Evolutionary conservation across 2,113 vertebrate genomes (phyloP), one percentile per base, ranked within the genome.

Genomic region (Odocoileus virginianus): DNA sequence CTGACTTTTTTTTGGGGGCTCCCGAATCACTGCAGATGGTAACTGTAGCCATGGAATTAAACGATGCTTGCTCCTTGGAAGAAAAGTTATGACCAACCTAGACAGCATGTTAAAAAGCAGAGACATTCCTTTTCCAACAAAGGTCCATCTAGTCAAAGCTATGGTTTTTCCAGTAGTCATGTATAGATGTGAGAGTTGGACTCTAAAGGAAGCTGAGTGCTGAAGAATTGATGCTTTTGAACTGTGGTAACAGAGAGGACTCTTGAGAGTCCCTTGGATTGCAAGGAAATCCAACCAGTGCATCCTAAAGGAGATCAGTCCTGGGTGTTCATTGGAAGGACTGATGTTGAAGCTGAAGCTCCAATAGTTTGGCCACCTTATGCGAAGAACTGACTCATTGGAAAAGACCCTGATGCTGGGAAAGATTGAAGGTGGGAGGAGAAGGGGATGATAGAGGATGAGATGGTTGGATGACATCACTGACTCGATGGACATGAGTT

Each of bases 401-500:
- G 64, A 23, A 71, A 71, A 71, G 64, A 71, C 1, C 9, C 19
- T 71, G 64, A 23, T 71, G 64, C 64, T 71, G 19, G n/a, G 9
- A 36, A 71, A 23, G 9, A 71, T 1, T 21, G 17, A 71, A 71
- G 64, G n/a, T 0, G 0, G n/a, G n/a, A 36, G 1, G 4, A 21
- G n/a, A 71, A 11, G 17, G n/a, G 9, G 19, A 71, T 5, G n/a
- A 71, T 4, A 71, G 64, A 71, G n/a, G n/a, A 36, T 71, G n/a
- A 71, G 64, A 36, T 71, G 64, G 64, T 23, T 36, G n/a, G 19
- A 71, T 36, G n/a, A 19, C n/a, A 71, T 71, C 19, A 71, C n/a
- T 0, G 0, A 71, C 64, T 28, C 1, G 1, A 64, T n/a, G 61
- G 30, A 64, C 30, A 64, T n/a, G 30, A n/a, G 7, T 64, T 2